Evolutionary conservation across 2,888 invertebrate genomes (phyloP), one percentile per base, ranked within the genome.

Genomic region (Macrosiphum euphorbiae): DNA sequence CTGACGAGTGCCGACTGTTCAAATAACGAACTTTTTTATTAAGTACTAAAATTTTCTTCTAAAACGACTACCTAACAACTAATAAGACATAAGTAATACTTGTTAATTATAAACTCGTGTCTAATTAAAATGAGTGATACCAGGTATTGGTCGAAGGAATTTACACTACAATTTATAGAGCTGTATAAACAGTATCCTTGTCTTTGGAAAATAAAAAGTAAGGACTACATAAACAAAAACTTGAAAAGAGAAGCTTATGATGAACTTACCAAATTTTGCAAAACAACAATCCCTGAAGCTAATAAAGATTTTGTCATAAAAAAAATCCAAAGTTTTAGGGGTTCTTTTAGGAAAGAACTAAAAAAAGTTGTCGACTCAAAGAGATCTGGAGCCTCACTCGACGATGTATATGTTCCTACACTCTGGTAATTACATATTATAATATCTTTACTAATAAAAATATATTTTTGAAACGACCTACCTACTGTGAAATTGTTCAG

Each of bases 251-350:
- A 67, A 67, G 67, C 67, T 8, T 67, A 67, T 67, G 67, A 67
- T 28, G 67, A 67, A 28, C 67, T 67, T n/a, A 67, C n/a, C 5
- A 67, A 35, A 26, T 67, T 67, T 67, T 67, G 28, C 28, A 67
- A 35, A 67, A 67, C 35, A 67, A n/a, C n/a, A 67, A 28, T 28
- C n/a, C 35, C 67, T n/a, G 67, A n/a, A 67, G 67, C 67, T 28
- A 67, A 67, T 67, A 67, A n/a, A 67, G 67, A 67, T n/a, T 67
- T 67, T 67, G 67, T 67, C n/a, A 67, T n/a, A 28, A 67, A 67
- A n/a, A 67, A 67, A 67, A 67, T 67, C 2, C 67, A 67, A n/a
- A 67, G n/a, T 67, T 67, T 67, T n/a, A 67, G 67, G 11, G 67
- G 67, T 28, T 67, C 67, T 7, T 67, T 67, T n/a, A 26, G 67